Base-by-base conservation (phyloP, 2,797 vertebrate species). In the Scomberomorus guttatus region DNA sequence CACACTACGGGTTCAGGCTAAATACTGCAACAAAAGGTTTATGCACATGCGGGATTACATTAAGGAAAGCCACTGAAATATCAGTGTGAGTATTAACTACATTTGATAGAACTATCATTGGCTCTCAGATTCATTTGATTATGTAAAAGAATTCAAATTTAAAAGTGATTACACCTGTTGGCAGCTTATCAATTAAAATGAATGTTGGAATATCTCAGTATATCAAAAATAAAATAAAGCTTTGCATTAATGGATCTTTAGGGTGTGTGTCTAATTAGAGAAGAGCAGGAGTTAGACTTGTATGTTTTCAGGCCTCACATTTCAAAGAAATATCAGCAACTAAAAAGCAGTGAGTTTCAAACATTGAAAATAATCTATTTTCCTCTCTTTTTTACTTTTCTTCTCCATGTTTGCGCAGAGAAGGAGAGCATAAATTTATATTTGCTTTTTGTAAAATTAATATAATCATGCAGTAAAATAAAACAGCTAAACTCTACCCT, bases 161-260 rank as follows among this genome's bases (percentile, higher is more conserved):
- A 0, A 27, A 27, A 57, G 11, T n/a, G 15, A 25, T 34, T 2
- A 1, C 77, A 82, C 46, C 59, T 82, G 58, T 66, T 84, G 70
- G 7, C 17, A n/a, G 0, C 24, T 11, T 1, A n/a, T 39, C 11
- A 18, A 6, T 63, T 32, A 27, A 61, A 27, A 67, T 1, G 3
- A 27, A 18, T n/a, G 14, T 0, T 12, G 14, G 3, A 29, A 46
- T 44, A 24, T 42, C 9, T 25, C 1, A 15, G 7, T 12, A 2
- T 56, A 7, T 42, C 15, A 20, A 29, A 46, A 61, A 32, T 29
- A 0, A 6, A 59, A 51, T 25, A 4, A 39, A 32, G 2, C 1
- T 1, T 2, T 1, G 0, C n/a, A 17, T 10, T 5, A 58, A 39
- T 8, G 1, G 7, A 6, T 69, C 0, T 58, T 32, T 37, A 14